Conservation (phyloP, 1,140 invertebrate species). For the Kradibia gibbosae region DNA sequence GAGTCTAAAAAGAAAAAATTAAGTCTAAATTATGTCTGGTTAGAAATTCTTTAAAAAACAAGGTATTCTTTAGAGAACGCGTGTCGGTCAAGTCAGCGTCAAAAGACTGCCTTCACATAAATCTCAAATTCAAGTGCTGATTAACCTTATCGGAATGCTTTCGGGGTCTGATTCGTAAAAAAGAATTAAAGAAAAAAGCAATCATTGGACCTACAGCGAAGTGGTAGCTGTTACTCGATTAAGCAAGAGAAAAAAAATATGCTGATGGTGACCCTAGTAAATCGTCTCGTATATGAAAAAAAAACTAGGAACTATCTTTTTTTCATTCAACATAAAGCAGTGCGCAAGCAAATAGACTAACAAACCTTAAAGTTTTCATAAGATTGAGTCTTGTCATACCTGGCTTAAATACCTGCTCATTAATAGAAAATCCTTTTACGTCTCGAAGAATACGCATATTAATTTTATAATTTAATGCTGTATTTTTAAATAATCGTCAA, state of each 20-base stretch:
- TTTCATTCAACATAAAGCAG: neutral
- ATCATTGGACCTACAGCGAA: constrained; percentile 44
- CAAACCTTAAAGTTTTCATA: constrained; percentile 25
- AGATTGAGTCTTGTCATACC: constrained; percentile 11
- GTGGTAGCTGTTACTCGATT: constrained; percentile 35
- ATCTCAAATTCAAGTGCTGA: constrained; percentile 58
- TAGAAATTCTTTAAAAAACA: constrained; percentile 1
- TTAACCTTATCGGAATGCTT: constrained; percentile 60
- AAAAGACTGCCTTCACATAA: constrained; percentile 51
- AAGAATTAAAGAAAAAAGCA: constrained; percentile 14
- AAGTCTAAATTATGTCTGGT: neutral
- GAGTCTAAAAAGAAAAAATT: neutral
- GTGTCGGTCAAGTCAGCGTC: constrained; percentile 10
- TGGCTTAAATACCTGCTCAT: neutral
- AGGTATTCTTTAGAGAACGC: constrained; percentile 13
- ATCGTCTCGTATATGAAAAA: constrained; percentile 14
- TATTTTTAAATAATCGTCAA: neutral
- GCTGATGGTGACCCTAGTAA: neutral
- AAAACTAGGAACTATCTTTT: constrained; percentile 5
- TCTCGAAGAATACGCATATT: neutral
- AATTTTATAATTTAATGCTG: constrained; percentile 24
- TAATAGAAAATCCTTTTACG: constrained; percentile 24
- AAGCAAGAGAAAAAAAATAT: neutral
- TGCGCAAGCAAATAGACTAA: constrained; percentile 12
- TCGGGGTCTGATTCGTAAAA: constrained; percentile 31